Conservation (phyloP, 2,113 vertebrate species). For the Agapornis roseicollis region DNA sequence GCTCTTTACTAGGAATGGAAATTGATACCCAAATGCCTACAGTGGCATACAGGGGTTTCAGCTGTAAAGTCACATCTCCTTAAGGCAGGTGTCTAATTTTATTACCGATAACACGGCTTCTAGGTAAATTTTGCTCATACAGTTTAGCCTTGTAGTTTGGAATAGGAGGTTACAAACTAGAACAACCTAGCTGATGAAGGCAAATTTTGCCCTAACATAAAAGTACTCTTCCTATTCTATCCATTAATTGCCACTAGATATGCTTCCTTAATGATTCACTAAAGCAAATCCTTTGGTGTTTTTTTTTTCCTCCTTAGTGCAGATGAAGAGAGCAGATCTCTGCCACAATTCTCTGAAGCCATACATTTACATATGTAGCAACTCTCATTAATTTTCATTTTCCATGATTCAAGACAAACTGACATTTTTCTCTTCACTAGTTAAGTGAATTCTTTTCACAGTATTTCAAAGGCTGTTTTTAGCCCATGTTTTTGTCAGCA, state of each 20-base stretch:
- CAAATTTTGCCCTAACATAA: background rate
- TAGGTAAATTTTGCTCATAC: background rate
- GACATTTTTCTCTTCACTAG: background rate
- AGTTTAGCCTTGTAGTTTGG: background rate
- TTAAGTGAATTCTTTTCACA: slow-evolving; percentile 14
- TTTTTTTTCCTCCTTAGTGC: background rate
- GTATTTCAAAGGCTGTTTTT: slow-evolving; percentile 19
- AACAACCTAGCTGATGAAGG: background rate
- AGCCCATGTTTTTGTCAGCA: background rate
- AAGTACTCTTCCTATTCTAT: background rate
- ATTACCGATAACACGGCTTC: background rate
- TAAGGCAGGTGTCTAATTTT: background rate
- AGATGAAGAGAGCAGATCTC: background rate
- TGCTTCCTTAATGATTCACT: background rate
- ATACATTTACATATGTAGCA: slow-evolving; percentile 23
- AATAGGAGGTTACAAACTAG: background rate
- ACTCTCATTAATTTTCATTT: slow-evolving; percentile 42
- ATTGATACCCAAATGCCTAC: background rate
- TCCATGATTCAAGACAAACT: slow-evolving; percentile 18
- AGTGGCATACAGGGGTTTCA: background rate
- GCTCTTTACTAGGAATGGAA: background rate
- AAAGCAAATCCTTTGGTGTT: background rate
- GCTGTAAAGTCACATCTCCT: background rate
- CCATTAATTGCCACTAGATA: background rate
- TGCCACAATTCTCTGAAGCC: slow-evolving; percentile 16